Evolutionary conservation across 2,888 invertebrate genomes (phyloP).

Genomic region (Amiota communis): DNA sequence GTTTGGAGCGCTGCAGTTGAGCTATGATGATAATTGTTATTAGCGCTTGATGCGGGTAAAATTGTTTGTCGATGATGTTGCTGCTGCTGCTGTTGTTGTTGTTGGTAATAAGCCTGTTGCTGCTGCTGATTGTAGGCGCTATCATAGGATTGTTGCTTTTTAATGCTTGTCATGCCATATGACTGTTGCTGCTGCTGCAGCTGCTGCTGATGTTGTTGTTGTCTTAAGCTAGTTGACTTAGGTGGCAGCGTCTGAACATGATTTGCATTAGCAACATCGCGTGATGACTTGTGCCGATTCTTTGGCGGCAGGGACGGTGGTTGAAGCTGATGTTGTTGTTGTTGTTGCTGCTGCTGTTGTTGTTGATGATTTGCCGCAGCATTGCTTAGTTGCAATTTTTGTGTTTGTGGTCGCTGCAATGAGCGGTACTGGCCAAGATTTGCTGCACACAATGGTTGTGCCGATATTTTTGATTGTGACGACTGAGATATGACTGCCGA

Average conservation of each 20-base stretch:
- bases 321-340: constrained; percentile 56
- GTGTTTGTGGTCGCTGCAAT: constrained; percentile 75
- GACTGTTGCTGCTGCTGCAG: constrained; percentile 65
- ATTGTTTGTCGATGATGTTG: constrained; percentile 43
- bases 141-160: constrained; percentile 69
- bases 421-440: constrained; percentile 77
- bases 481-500: constrained; percentile 46
- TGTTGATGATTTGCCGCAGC: constrained; percentile 12
- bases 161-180: constrained; percentile 52
- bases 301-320: constrained; percentile 73
- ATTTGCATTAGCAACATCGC: constrained; percentile 67
- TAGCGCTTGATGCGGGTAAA: constrained; percentile 37
- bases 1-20: too few species aligned
- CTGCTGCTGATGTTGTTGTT: constrained; percentile 67
- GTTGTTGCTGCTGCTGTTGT: constrained; percentile 37
- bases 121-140: constrained; percentile 61
- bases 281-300: constrained; percentile 70
- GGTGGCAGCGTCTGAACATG: constrained; percentile 71
- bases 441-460: constrained; percentile 72
- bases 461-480: constrained; percentile 67
- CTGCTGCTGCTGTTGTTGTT: constrained; percentile 49
- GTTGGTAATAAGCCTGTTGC: constrained; percentile 41
- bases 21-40: constrained; percentile 47
- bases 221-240: constrained; percentile 69
- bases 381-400: constrained; percentile 62